These are phyloP conservation scores for Pachypsylla venusta DNA, from an alignment of 1,140 invertebrate genomes.

Conservation along the genomic window DNA sequence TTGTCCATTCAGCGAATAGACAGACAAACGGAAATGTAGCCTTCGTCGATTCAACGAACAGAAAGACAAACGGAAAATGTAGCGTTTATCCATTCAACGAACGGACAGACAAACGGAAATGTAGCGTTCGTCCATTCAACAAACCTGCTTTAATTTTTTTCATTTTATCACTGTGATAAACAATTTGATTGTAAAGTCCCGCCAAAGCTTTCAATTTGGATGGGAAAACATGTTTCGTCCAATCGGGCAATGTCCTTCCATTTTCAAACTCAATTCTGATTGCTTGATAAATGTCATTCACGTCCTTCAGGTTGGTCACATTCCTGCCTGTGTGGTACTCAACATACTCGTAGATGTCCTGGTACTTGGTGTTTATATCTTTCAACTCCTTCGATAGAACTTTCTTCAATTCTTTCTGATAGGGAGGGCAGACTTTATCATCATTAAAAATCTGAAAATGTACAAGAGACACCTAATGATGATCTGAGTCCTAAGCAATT, in stretches of 20 bases:
- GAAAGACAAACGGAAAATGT: too few relatives aligned
- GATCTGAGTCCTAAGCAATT: too few relatives aligned
- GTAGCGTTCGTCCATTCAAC: too few relatives aligned
- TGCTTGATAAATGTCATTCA: slow-evolving; percentile 34
- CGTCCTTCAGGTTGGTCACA: slow-evolving; percentile 42
- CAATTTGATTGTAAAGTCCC: slow-evolving; percentile 20
- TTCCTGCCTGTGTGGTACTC: slow-evolving; percentile 45
- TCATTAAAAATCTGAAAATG: slow-evolving; percentile 38
- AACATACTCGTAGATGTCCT: slow-evolving; percentile 41
- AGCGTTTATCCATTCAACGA: too few relatives aligned
- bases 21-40: too few relatives aligned
- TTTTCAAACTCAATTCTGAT: slow-evolving; percentile 32
- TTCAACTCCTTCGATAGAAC: slow-evolving; percentile 30
- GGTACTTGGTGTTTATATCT: not conserved
- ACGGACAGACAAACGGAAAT: too few relatives aligned
- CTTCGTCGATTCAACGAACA: too few relatives aligned
- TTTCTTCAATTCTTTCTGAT: slow-evolving; percentile 37
- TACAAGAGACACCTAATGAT: too few relatives aligned
- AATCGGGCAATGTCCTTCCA: slow-evolving; percentile 46
- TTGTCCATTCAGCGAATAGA: too few relatives aligned
- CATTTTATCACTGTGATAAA: not conserved
- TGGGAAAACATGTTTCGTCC: slow-evolving; percentile 51
- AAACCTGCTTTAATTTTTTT: slow-evolving; percentile 2
- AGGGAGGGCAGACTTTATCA: slow-evolving; percentile 44
- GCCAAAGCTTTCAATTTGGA: slow-evolving; percentile 45